Evolutionary conservation across 2,797 vertebrate genomes (phyloP).

Genomic region (Trematomus bernacchii): DNA sequence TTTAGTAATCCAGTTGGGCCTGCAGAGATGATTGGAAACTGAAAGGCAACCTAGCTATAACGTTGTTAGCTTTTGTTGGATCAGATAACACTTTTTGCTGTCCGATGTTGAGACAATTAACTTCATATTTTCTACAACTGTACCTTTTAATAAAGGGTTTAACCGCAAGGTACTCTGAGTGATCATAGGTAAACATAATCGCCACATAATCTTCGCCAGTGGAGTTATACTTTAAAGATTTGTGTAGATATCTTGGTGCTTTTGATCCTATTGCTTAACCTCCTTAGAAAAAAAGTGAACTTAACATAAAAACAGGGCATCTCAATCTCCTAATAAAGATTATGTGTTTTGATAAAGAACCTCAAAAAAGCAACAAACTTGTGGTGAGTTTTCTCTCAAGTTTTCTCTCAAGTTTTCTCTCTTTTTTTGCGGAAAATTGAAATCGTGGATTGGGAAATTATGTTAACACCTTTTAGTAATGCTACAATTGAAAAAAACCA

Average conservation of each 20-base stretch:
- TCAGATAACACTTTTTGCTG: neutral
- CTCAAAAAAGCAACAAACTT: neutral
- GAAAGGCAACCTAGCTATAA: neutral
- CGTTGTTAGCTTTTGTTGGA: neutral
- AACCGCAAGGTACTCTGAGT: neutral
- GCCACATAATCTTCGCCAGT: neutral
- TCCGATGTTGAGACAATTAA: neutral
- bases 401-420: neutral
- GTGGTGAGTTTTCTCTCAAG: no score
- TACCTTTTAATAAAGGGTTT: no score
- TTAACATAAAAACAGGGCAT: neutral
- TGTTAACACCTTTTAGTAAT: neutral
- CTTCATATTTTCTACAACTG: neutral
- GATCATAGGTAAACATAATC: neutral
- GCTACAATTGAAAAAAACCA: neutral
- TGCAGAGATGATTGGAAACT: neutral
- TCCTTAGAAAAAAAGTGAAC: neutral
- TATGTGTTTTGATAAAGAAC: neutral
- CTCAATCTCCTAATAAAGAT: neutral
- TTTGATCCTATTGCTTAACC: neutral
- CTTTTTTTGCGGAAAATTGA: neutral
- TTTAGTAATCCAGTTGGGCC: neutral
- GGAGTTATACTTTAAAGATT: neutral
- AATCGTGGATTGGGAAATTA: neutral
- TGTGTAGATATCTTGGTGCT: neutral